phyloP scores from a whole-genome alignment of 2,888 invertebrate species.

The Tetropium fuscum region DNA sequence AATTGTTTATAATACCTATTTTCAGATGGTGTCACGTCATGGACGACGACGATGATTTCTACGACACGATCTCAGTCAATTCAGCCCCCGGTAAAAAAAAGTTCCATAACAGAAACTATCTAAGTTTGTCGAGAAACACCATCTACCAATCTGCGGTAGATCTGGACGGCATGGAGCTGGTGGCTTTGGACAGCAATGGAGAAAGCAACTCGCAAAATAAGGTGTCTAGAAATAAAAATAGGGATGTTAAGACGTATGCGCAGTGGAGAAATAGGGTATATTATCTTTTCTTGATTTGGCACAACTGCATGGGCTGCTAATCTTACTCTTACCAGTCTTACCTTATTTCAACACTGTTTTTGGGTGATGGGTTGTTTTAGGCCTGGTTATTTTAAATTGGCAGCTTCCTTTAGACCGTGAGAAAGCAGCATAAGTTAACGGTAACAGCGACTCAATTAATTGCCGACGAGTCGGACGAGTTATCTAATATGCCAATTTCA shows the following conservation, averaged over 20 bases:
- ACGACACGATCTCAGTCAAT: conserved; percentile 63
- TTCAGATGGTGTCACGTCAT: conserved; percentile 45
- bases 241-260: conserved; percentile 69
- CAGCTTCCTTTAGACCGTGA: background rate
- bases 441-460: too few relatives aligned
- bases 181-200: conserved; percentile 44
- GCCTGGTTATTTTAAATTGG: conserved; percentile 6
- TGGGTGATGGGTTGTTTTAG: conserved; percentile 31
- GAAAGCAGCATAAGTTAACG: too few relatives aligned
- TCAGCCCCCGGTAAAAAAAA: conserved; percentile 55
- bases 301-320: conserved; percentile 27
- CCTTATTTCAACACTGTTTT: conserved; percentile 55
- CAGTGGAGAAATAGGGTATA: conserved; percentile 74
- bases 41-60: conserved; percentile 63
- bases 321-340: conserved; percentile 33
- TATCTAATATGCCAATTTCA: background rate
- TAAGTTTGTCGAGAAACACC: conserved; percentile 71
- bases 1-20: conserved; percentile 17
- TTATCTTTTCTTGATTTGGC: conserved; percentile 38
- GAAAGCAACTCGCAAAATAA: conserved; percentile 58
- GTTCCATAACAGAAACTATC: conserved; percentile 56
- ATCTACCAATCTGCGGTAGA: conserved; percentile 73
- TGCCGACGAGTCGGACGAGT: too few relatives aligned
- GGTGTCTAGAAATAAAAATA: conserved; percentile 68
- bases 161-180: conserved; percentile 62